Conservation (phyloP, 2,888 invertebrate species). For the Hemaris fuciformis region DNA sequence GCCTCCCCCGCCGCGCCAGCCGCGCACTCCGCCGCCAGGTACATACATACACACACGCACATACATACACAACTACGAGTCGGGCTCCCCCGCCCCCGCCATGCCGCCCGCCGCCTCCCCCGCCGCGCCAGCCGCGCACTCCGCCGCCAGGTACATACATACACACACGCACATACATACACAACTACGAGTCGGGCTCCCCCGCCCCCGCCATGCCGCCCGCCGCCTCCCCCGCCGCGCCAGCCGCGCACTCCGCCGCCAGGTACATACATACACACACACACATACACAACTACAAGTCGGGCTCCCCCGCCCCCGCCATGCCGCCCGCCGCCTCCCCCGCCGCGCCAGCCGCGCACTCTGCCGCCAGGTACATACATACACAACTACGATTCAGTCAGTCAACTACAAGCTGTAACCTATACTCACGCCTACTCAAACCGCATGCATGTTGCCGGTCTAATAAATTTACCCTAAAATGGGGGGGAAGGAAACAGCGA, state of each 20-base stretch:
- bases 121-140: background rate
- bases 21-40: background rate
- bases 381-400: too few species aligned
- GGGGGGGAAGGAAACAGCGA: too few species aligned
- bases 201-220: conserved; percentile 27
- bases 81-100: conserved; percentile 25
- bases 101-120: background rate
- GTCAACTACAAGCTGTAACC: too few species aligned
- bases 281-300: too few species aligned
- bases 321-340: conserved; percentile 23
- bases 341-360: conserved; percentile 23
- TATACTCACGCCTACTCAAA: too few species aligned
- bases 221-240: background rate
- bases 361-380: conserved; percentile 13
- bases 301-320: conserved; percentile 13
- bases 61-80: too few species aligned
- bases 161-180: too few species aligned
- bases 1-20: background rate
- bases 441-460: too few species aligned
- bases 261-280: background rate
- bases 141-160: background rate
- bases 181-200: too few species aligned
- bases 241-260: conserved; percentile 26
- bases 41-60: too few species aligned
- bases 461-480: too few species aligned